Percentiles rank a stretch among this genome's conserved stretches.
Conservation (phyloP, 2,888 invertebrate genomes). For the Amitus sp. region DNA sequence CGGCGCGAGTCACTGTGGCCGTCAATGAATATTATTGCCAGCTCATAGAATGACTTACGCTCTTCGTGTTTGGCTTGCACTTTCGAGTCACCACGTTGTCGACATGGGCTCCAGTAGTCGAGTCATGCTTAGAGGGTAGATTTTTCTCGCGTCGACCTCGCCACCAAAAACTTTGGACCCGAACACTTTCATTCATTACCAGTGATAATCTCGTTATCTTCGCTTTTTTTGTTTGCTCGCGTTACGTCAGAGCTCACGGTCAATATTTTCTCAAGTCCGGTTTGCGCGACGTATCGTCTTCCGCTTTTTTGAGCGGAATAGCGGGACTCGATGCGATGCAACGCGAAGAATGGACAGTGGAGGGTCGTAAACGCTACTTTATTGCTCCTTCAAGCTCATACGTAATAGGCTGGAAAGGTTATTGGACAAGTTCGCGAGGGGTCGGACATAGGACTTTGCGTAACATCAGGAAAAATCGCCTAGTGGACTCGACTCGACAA, state of each 20-base stretch:
- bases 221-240: background rate
- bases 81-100: constrained; percentile 51
- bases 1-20: constrained; percentile 55
- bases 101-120: constrained; percentile 45
- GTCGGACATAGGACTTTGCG: constrained; percentile 21
- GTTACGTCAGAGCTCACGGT: constrained; percentile 24
- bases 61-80: constrained; percentile 58
- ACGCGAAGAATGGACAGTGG: background rate
- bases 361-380: constrained; percentile 31
- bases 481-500: too few relatives aligned
- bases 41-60: constrained; percentile 62
- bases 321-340: background rate
- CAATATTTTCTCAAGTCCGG: constrained; percentile 23
- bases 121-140: constrained; percentile 59
- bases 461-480: constrained; percentile 14
- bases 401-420: constrained; percentile 40
- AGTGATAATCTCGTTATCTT: too few relatives aligned
- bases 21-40: constrained; percentile 61
- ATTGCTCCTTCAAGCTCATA: constrained; percentile 16
- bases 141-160: constrained; percentile 41
- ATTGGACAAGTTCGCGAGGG: constrained; percentile 31
- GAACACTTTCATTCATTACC: constrained; percentile 1
- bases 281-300: constrained; percentile 19
- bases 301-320: constrained; percentile 9
- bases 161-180: constrained; percentile 22